Conservation (phyloP, 2,797 vertebrate species). For the Emys orbicularis region DNA sequence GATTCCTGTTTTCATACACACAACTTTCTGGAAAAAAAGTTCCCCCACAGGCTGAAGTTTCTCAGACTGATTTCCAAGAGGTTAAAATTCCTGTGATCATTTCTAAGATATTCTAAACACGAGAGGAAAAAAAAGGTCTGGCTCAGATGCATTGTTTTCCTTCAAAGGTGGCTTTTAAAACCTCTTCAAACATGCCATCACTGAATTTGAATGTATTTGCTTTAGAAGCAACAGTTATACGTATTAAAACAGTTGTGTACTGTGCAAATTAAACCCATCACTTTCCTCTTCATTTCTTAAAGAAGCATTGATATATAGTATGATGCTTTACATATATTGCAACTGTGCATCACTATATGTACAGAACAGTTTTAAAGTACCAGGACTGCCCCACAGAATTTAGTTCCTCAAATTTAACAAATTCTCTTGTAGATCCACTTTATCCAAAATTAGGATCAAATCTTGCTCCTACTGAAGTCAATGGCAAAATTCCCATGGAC, state of each 20-base stretch:
- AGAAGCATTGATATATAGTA: neutral
- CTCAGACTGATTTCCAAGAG: constrained; percentile 31
- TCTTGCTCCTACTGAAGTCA: neutral
- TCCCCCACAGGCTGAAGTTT: neutral
- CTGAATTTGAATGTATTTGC: constrained; percentile 25
- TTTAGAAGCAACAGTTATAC: constrained; percentile 8
- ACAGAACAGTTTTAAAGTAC: neutral
- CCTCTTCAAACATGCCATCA: constrained; percentile 51
- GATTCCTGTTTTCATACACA: neutral
- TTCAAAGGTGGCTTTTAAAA: constrained; percentile 50
- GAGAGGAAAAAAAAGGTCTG: neutral
- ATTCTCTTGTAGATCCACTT: neutral
- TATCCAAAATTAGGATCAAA: neutral
- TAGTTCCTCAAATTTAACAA: neutral
- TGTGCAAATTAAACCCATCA: constrained; percentile 23
- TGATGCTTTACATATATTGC: neutral
- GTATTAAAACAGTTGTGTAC: neutral
- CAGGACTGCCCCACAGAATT: neutral
- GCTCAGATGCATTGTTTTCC: constrained; percentile 2
- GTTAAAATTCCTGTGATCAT: constrained; percentile 51
- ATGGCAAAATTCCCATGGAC: neutral
- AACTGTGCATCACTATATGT: neutral
- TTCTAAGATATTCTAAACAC: constrained; percentile 9
- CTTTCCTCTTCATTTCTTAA: constrained; percentile 47
- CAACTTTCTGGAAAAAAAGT: neutral